Conservation (phyloP, 2,113 vertebrate species). For the Amblyornis subalaris region DNA sequence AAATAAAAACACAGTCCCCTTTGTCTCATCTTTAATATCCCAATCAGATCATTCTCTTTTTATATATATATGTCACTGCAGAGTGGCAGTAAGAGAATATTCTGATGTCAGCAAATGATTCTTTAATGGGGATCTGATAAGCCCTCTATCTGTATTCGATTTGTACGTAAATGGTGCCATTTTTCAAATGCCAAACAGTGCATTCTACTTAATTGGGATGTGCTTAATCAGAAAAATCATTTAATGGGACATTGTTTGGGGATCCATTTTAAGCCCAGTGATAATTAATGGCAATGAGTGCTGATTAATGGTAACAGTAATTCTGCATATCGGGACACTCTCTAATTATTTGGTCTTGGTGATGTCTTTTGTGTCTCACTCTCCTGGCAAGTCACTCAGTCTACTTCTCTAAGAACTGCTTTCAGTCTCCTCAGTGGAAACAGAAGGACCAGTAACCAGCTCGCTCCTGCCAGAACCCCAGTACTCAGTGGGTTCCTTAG, state of each 20-base stretch:
- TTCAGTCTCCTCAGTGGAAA: neutral
- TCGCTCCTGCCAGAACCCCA: neutral
- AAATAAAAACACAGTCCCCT: neutral
- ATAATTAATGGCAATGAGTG: constrained; percentile 36
- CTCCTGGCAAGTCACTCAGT: neutral
- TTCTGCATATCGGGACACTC: neutral
- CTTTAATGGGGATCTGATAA: constrained; percentile 33
- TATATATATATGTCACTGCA: neutral
- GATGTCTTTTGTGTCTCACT: neutral
- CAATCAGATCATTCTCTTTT: neutral
- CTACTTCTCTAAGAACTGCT: neutral
- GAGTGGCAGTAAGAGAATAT: neutral
- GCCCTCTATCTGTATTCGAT: constrained; percentile 27
- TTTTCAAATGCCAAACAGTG: constrained; percentile 26
- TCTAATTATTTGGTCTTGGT: constrained; percentile 18
- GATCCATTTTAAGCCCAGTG: constrained; percentile 9
- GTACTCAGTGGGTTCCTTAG: neutral
- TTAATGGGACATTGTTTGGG: constrained; percentile 35
- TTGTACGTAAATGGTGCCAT: constrained; percentile 9
- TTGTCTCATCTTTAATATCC: constrained; percentile 5
- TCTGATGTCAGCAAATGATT: constrained; percentile 23
- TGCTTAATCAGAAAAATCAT: constrained; percentile 57
- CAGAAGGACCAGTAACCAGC: neutral
- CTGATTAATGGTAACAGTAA: constrained; percentile 6
- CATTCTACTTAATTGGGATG: constrained; percentile 27